Base-by-base conservation (phyloP, 2,888 invertebrate genomes). In the Thelaira solivaga region DNA sequence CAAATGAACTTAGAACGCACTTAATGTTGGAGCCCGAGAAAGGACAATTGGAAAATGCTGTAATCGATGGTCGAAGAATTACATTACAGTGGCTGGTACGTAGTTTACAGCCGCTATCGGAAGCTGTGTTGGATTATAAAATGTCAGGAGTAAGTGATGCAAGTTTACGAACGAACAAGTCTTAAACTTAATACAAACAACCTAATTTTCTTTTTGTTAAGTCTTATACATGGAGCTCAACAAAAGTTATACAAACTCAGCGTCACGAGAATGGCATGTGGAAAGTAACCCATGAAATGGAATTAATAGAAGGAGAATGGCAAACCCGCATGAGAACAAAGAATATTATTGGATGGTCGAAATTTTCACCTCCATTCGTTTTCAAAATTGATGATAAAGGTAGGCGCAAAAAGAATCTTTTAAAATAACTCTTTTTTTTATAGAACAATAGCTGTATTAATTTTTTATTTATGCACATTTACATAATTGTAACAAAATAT, bases 251-350 rank as follows among this genome's bases (percentile, higher is more conserved):
- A 45, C 82, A 85, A 16, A 85, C 87, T 6, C 82, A 85, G n/a
- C 86, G 83, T 7, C 86, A 87, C 39, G 84, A 83, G 8, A 84
- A 82, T 26, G 87, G 85, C 47, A 76, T 86, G 59, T 88, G 89
- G 88, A 88, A 87, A 83, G 82, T 89, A 10, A 85, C 84, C 39
- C 88, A 88, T 72, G 83, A 86, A 80, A 84, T 88, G 78, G 84
- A 86, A 64, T 79, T 88, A 41, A 74, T 82, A 10, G 84, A 85
- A 0, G 88, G 88, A 6, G 73, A 81, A 41, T 88, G 88, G 88
- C 86, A 88, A 73, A 86, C 84, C 2, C 85, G 83, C 16, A 85
- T 88, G 31, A 86, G 84, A 73, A 85, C 87, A 41, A 86, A 83
- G 82, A 88, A 88, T 61, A 85, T 83, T 4, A 59, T 82, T 4